Evolutionary conservation across 2,797 vertebrate genomes (phyloP), one percentile per base, ranked within the genome.

Genomic region (Tangara arthus): DNA sequence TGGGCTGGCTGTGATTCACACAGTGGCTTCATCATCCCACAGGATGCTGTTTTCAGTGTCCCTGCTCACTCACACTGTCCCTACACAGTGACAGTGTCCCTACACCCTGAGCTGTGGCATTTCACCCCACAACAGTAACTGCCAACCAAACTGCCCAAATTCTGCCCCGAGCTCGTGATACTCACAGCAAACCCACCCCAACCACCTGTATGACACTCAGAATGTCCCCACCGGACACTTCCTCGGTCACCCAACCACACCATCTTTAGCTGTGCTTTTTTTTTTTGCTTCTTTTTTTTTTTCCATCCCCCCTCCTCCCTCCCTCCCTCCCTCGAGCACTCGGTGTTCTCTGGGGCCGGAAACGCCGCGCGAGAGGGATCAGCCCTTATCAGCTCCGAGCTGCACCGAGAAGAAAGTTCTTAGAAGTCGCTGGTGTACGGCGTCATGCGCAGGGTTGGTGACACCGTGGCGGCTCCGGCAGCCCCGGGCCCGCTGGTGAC

Each of bases 331-430:
- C 76, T 77, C 1, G 5, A 93, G 93, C 71, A 95, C 95, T 90
- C 21, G 1, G 32, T 89, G 92, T 94, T 83, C 92, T 90, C 17
- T 83, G 80, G 72, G 93, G 88, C 93, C 86, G 96, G 95, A 96
- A 95, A 60, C 9, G 4, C 82, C 66, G 81, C 7, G 10, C 0
- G 72, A 91, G 87, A 90, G 46, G 83, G 55, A 83, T 50, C 86
- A 69, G 82, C 80, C 53, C 96, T 95, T 95, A 96, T 95, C 96
- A 81, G 90, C 41, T 0, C 37, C 6, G 37, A 68, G 83, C 66
- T 64, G 73, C 10, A 30, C 79, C 6, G 1, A 90, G 3, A 86
- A 77, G 64, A 91, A 93, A 96, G 90, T 96, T 96, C 96, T 96
- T 96, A 93, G 96, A 96, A 96, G 92, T 90, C 35, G 12, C 53